Evolutionary conservation across 2,888 invertebrate species (phyloP).

Genomic region (Sthenelais limicola): DNA sequence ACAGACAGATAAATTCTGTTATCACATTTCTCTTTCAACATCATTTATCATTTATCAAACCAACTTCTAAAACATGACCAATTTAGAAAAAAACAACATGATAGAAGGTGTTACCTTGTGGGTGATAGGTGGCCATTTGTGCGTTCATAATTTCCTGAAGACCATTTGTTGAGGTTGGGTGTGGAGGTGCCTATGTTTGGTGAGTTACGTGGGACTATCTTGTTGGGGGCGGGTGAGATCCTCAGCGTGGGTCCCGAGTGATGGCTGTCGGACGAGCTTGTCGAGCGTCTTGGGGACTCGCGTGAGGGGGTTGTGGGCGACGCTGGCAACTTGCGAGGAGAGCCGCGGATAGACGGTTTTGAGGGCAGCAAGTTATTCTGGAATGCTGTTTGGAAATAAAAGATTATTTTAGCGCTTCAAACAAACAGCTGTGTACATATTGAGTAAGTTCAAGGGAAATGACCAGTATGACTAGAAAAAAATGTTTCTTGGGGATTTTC

Average conservation of each 20-base stretch:
- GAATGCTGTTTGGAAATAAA: conserved; percentile 21
- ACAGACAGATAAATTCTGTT: no score
- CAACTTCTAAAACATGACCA: no score
- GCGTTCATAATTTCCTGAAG: conserved; percentile 50
- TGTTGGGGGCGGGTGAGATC: conserved; percentile 34
- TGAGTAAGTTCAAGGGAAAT: no score
- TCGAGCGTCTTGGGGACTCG: conserved; percentile 4
- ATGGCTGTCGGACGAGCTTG: conserved; percentile 8
- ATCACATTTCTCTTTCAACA: no score
- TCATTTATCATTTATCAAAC: no score
- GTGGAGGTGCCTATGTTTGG: conserved; percentile 35
- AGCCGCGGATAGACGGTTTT: conserved; percentile 54
- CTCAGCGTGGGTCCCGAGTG: conserved; percentile 8
- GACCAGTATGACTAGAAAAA: no score
- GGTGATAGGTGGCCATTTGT: conserved; percentile 45
- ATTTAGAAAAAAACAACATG: no score
- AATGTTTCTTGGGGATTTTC: no score
- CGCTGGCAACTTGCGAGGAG: conserved; percentile 27
- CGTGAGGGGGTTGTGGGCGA: conserved; percentile 37
- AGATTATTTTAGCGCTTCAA: background rate
- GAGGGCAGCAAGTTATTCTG: conserved; percentile 62
- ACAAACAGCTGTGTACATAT: background rate
- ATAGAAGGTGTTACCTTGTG: conserved; percentile 38
- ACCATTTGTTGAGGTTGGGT: conserved; percentile 62
- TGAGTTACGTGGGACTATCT: conserved; percentile 38